Evolutionary conservation across 1,140 invertebrate species (phyloP), one percentile per base, ranked within the genome.

Genomic region (Oryzaephilus surinamensis): DNA sequence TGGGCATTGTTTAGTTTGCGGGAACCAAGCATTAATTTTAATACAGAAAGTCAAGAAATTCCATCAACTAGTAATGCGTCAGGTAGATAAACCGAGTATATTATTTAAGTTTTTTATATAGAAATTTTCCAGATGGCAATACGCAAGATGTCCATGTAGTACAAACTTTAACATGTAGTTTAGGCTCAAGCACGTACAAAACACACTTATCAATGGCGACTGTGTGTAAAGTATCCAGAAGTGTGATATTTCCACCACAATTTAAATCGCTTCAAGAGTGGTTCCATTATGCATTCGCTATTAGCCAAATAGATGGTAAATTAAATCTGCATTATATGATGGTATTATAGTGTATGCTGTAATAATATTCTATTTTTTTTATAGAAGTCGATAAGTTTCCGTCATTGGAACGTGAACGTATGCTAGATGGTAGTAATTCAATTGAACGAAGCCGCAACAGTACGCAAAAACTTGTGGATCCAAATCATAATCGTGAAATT

Each of bases 1-100:
- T 98, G 94, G 93, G 93, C 92, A 1, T 57, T 97, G 17, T 97
- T 97, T 61, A 94, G 87, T 42, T 67, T 98, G 31, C 86, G 89
- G 61, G 89, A 97, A 49, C 92, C 93, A 0, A 89, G 80, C 43
- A 96, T 97, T 42, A 89, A 83, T 51, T 97, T 97, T 67, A 81
- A 89, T 12, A 95, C 93, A 0, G 92, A 97, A 64, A 89, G 90
- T 1, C 88, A 94, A 60, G 82, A 90, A 62, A 74, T 87, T 26
- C 73, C 74, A 17, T 72, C 73, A 29, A 71, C 75, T 32, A 71
- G 2, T 21, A 21, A 21, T 6, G 10, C 10, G 20, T 21, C 20
- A 21, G 10, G 10, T 21, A 6, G 20, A 26, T 26, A 45, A 17
- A 29, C 17, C 12, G 39, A 39, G 18, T 16, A 8, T 32, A 11